These are phyloP conservation scores for Drosophila rufa DNA, from an alignment of 1,140 invertebrate species.

Conservation along the genomic window DNA sequence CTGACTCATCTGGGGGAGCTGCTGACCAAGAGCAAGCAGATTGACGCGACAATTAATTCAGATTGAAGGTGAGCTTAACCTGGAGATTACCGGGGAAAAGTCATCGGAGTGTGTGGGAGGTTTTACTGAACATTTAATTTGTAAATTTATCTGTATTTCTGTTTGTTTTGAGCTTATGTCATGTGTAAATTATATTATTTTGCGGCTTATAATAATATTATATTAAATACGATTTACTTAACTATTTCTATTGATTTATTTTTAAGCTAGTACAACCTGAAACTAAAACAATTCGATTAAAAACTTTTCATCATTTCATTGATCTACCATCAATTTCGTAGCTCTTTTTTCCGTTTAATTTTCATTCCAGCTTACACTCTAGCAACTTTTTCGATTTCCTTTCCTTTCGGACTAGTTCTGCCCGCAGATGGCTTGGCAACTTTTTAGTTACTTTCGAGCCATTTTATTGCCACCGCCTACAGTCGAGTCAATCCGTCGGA, in stretches of 20 bases:
- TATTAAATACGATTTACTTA: not conserved
- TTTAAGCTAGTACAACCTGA: not conserved
- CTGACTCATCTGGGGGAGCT: constrained; percentile 17
- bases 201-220: not conserved
- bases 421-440: constrained; percentile 37
- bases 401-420: constrained; percentile 17
- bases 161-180: not conserved
- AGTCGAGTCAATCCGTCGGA: constrained; percentile 41
- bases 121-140: not conserved
- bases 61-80: constrained; percentile 10
- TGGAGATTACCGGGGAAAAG: not conserved
- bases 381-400: constrained; percentile 48
- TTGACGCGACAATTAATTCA: constrained; percentile 8
- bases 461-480: constrained; percentile 32
- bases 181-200: not conserved
- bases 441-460: constrained; percentile 35
- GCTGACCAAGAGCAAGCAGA: constrained; percentile 6
- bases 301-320: constrained; percentile 43
- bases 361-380: constrained; percentile 20
- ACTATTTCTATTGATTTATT: not conserved
- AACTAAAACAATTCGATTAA: constrained; percentile 2
- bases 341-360: constrained; percentile 8
- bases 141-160: not conserved
- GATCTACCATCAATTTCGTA: constrained; percentile 21
- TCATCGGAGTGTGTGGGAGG: not conserved